Percentiles rank a stretch among this genome's conserved stretches.
phyloP scores from a whole-genome alignment of 2,797 vertebrate species.

The Furcifer pardalis region DNA sequence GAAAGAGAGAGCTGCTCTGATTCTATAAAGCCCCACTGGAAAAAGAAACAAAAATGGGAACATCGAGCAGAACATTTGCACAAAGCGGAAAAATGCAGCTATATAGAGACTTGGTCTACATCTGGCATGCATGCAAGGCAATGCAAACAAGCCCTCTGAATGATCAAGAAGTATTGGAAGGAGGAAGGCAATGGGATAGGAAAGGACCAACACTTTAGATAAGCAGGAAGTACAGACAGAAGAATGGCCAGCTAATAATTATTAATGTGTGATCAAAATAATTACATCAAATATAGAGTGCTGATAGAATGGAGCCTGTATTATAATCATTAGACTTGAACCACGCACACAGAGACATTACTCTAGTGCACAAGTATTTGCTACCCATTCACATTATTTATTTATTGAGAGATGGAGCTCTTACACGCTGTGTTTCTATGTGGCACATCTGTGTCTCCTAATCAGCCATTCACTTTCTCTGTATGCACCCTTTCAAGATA shows the following conservation, averaged over 20 bases:
- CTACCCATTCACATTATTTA: not conserved
- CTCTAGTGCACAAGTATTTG: not conserved
- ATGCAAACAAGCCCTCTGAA: not conserved
- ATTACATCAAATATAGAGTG: not conserved
- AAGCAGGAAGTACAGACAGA: too few relatives aligned
- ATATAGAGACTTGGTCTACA: conserved; percentile 28
- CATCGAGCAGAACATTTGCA: not conserved
- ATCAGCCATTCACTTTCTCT: not conserved
- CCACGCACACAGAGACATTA: too few relatives aligned
- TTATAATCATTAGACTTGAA: not conserved
- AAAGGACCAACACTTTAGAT: conserved; percentile 3
- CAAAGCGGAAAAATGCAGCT: not conserved
- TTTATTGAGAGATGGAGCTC: not conserved
- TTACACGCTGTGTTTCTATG: not conserved
- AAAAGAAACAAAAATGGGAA: accelerated
- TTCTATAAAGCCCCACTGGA: conserved; percentile 40
- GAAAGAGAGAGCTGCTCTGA: accelerated
- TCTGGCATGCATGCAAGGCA: conserved; percentile 9
- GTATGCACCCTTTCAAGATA: not conserved
- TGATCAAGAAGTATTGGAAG: not conserved
- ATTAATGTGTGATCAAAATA: not conserved
- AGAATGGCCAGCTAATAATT: not conserved
- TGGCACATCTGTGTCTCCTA: not conserved
- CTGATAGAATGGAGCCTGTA: not conserved
- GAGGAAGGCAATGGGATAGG: conserved; percentile 9